Evolutionary conservation across 2,797 vertebrate species (phyloP).

Genomic region (Neosilurus mollespiculum): DNA sequence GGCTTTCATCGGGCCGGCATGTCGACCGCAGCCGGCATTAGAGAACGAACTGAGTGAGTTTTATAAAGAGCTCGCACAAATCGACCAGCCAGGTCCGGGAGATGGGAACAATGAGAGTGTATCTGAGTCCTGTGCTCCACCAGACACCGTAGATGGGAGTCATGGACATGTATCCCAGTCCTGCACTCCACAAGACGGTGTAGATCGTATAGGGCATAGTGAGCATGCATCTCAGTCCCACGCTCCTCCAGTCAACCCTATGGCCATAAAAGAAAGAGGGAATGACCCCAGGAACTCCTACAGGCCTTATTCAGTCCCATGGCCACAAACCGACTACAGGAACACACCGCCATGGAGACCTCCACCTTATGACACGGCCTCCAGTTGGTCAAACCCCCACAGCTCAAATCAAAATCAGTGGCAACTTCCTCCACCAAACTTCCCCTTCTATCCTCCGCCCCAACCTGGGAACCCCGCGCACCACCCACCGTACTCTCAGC

Average conservation of each 20-base stretch:
- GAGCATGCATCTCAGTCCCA: no score
- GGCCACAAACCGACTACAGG: slow-evolving; percentile 51
- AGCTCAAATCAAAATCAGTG: slow-evolving; percentile 33
- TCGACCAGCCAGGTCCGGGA: slow-evolving; percentile 53
- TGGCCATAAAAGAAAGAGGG: slow-evolving; percentile 8
- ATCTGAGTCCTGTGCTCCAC: background rate
- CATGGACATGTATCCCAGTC: no score
- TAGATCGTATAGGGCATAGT: background rate
- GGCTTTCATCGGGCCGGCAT: slow-evolving; percentile 72
- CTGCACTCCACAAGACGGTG: slow-evolving; percentile 19
- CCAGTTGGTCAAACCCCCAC: slow-evolving; percentile 7
- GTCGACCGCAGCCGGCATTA: slow-evolving; percentile 59
- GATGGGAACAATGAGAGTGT: background rate
- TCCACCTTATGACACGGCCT: slow-evolving; percentile 1
- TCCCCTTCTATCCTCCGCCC: slow-evolving; percentile 42
- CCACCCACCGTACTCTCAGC: slow-evolving; percentile 42
- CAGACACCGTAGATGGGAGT: slow-evolving; percentile 23
- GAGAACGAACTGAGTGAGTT: slow-evolving; percentile 72
- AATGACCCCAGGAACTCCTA: slow-evolving; percentile 16
- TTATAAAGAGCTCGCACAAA: slow-evolving; percentile 74
- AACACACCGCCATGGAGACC: slow-evolving; percentile 50
- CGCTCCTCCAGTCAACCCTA: background rate
- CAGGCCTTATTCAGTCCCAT: slow-evolving; percentile 46
- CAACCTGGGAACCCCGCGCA: slow-evolving; percentile 27
- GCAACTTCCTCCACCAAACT: slow-evolving; percentile 31